These are phyloP conservation scores for Lasioglossum marginatum DNA, from an alignment of 2,888 invertebrate species.

Conservation along the genomic window DNA sequence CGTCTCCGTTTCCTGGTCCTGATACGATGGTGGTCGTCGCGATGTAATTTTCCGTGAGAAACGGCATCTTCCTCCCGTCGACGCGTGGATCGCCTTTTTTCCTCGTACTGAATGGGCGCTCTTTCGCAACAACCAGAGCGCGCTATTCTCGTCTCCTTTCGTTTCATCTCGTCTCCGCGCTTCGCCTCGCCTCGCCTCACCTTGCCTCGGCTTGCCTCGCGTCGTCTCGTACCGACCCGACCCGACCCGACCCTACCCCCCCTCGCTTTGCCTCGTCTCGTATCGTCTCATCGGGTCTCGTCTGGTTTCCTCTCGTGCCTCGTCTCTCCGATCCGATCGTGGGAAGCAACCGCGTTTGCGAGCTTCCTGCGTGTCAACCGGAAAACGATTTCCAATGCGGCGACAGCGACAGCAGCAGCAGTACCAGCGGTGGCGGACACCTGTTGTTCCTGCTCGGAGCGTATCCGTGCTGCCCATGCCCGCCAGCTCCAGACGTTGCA, in stretches of 20 bases:
- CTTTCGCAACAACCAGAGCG: slow-evolving; percentile 12
- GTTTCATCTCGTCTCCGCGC: neutral
- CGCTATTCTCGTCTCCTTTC: slow-evolving; percentile 18
- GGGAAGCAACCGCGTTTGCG: slow-evolving; percentile 20
- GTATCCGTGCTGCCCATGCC: neutral
- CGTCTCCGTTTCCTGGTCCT: neutral
- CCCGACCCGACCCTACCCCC: neutral
- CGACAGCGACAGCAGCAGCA: neutral
- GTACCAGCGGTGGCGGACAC: slow-evolving; percentile 23
- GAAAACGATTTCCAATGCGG: slow-evolving; percentile 9
- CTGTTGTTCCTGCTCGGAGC: slow-evolving; percentile 33
- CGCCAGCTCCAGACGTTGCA: neutral
- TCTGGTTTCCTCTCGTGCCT: neutral
- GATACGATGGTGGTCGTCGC: neutral
- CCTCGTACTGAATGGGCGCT: neutral
- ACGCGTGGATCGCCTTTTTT: neutral
- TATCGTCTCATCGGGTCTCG: neutral
- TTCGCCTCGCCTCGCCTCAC: neutral
- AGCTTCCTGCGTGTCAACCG: neutral
- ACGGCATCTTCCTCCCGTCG: neutral
- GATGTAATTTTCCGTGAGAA: neutral
- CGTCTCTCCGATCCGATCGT: slow-evolving; percentile 3
- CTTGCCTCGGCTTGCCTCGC: neutral
- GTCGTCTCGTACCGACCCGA: slow-evolving; percentile 1
- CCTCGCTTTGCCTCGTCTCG: neutral